phyloP scores from a whole-genome alignment of 2,797 vertebrate species.

The Hyperoplus immaculatus region DNA sequence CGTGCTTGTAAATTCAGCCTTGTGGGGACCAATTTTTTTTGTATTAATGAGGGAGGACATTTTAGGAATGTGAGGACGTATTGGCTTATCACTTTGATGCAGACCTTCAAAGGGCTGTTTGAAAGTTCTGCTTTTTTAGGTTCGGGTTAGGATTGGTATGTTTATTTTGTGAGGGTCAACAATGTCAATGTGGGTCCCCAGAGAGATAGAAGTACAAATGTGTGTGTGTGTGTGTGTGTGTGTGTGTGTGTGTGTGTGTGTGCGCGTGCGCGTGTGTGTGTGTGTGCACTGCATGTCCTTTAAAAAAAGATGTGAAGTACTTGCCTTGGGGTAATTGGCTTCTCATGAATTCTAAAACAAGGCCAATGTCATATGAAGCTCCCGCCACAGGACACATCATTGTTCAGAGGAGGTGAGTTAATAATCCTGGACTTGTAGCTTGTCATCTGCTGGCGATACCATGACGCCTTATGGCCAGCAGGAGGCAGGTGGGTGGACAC shows the following conservation, averaged over 20 bases:
- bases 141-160: too few relatives aligned
- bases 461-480: not conserved
- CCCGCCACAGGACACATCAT: not conserved
- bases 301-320: not conserved
- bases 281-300: not conserved
- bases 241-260: not conserved
- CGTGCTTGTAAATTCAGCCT: too few relatives aligned
- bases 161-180: too few relatives aligned
- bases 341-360: constrained; percentile 1
- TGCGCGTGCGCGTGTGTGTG: not conserved
- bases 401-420: constrained; percentile 1
- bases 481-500: constrained; percentile 9
- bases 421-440: not conserved
- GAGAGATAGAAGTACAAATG: too few relatives aligned
- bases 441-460: not conserved
- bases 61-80: too few relatives aligned
- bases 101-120: too few relatives aligned
- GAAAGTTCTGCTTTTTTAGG: too few relatives aligned
- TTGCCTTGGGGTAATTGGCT: not conserved
- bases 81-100: too few relatives aligned
- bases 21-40: too few relatives aligned
- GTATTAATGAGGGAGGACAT: too few relatives aligned
- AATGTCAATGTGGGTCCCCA: too few relatives aligned
- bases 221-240: not conserved
- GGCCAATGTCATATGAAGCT: not conserved